These are phyloP conservation scores for Haliclona indistincta DNA, from an alignment of 37 sponge, comb jelly and placozoan genomes.

Conservation along the genomic window DNA sequence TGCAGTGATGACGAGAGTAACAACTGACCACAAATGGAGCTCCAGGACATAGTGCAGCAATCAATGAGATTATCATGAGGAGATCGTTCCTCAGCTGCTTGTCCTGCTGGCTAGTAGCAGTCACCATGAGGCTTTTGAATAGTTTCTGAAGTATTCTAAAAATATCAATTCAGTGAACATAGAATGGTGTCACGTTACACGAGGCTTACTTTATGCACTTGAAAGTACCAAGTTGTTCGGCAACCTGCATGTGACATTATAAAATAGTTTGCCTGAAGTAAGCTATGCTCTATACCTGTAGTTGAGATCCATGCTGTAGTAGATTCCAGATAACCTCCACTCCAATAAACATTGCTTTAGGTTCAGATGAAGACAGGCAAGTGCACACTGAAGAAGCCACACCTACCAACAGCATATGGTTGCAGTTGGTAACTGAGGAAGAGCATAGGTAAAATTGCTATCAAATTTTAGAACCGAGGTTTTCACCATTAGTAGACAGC, in stretches of 20 bases:
- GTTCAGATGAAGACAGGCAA: conserved; percentile 17
- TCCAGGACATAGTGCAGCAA: conserved; percentile 63
- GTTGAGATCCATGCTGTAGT: conserved; percentile 71
- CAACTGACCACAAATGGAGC: conserved; percentile 82
- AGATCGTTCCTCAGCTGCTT: conserved; percentile 78
- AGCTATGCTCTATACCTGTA: conserved; percentile 43
- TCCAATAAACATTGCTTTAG: conserved; percentile 31
- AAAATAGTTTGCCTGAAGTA: background rate
- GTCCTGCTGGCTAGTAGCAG: conserved; percentile 21
- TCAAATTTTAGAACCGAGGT: background rate
- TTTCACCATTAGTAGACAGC: conserved; percentile 51
- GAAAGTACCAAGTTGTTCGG: conserved; percentile 50
- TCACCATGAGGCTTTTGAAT: conserved; percentile 52
- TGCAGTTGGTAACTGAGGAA: conserved; percentile 53
- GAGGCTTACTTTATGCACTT: conserved; percentile 50
- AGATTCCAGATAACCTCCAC: conserved; percentile 85
- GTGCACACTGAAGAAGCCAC: conserved; percentile 30
- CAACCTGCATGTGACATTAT: conserved; percentile 29
- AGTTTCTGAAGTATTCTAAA: conserved; percentile 43
- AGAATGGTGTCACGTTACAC: background rate
- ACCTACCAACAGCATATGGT: conserved; percentile 59
- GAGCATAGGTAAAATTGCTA: background rate
- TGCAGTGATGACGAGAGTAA: background rate
- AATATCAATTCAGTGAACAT: background rate
- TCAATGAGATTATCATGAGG: conserved; percentile 41